These are phyloP conservation scores for Acanthisitta chloris DNA, from an alignment of 2,113 vertebrate genomes.

Conservation along the genomic window DNA sequence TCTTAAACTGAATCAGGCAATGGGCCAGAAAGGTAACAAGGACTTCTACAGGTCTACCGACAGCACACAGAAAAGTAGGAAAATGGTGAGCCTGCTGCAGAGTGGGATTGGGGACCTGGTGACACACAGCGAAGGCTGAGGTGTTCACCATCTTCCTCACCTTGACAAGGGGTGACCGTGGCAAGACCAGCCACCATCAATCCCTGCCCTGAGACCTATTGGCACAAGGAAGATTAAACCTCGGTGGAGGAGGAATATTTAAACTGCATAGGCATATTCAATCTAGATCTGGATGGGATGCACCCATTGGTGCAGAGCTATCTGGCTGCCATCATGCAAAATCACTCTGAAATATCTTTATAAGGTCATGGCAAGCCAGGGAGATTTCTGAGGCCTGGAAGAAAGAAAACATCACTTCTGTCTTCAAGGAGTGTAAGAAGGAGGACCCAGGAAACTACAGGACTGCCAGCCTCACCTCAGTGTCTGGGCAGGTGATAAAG, in stretches of 20 bases:
- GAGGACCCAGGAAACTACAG: not conserved
- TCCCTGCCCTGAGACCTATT: not conserved
- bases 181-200: not conserved
- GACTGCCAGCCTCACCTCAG: not conserved
- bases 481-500: not conserved
- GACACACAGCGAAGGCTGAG: not conserved
- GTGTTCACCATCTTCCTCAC: not conserved
- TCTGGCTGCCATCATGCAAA: not conserved
- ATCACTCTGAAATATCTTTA: not conserved
- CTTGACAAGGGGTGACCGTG: no score
- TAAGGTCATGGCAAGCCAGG: not conserved
- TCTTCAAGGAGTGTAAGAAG: not conserved
- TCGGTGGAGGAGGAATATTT: not conserved
- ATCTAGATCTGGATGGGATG: not conserved
- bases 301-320: not conserved
- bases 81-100: accelerated
- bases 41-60: not conserved
- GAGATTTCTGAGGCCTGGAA: not conserved
- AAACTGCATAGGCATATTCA: not conserved
- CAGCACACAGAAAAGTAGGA: not conserved
- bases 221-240: not conserved
- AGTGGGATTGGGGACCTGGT: not conserved
- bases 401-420: not conserved
- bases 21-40: not conserved
- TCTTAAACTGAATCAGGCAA: not conserved